These are phyloP conservation scores for Dione juno DNA, from an alignment of 2,888 invertebrate genomes.

Conservation along the genomic window DNA sequence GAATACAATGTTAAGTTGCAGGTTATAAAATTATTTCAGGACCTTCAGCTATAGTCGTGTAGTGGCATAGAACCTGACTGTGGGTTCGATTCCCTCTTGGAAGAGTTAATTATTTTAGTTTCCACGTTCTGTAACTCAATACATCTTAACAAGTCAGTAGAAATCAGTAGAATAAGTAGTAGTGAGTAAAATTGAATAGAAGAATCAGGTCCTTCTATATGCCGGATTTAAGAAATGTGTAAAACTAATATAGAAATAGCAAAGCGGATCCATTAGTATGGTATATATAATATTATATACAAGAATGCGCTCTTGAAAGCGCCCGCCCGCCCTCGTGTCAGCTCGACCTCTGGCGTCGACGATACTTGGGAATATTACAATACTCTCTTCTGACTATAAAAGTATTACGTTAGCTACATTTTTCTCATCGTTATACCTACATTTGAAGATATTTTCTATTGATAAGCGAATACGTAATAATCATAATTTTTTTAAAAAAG, in stretches of 20 bases:
- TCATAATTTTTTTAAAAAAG: background rate
- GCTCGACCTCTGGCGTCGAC: constrained; percentile 4
- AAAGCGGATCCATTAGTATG: constrained; percentile 6
- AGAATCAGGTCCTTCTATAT: too few species aligned
- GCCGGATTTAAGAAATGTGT: too few species aligned
- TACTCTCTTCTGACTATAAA: background rate
- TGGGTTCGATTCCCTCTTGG: background rate
- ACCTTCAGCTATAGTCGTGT: too few species aligned
- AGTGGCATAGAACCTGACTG: background rate
- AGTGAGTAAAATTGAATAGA: too few species aligned
- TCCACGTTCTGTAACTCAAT: background rate
- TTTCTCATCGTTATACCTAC: background rate
- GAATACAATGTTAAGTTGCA: too few species aligned
- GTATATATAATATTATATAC: too few species aligned
- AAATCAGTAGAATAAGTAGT: too few species aligned
- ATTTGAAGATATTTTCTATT: background rate
- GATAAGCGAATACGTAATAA: background rate
- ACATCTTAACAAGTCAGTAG: too few species aligned
- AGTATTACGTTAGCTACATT: background rate
- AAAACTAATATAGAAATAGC: background rate
- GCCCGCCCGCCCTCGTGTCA: background rate
- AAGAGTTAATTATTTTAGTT: background rate
- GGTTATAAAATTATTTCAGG: too few species aligned
- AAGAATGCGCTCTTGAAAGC: constrained; percentile 1
- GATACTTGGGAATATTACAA: constrained; percentile 3